Evolutionary conservation across 53 echinoderm and acorn worm species (phyloP).

Genomic region (Antedon mediterranea): DNA sequence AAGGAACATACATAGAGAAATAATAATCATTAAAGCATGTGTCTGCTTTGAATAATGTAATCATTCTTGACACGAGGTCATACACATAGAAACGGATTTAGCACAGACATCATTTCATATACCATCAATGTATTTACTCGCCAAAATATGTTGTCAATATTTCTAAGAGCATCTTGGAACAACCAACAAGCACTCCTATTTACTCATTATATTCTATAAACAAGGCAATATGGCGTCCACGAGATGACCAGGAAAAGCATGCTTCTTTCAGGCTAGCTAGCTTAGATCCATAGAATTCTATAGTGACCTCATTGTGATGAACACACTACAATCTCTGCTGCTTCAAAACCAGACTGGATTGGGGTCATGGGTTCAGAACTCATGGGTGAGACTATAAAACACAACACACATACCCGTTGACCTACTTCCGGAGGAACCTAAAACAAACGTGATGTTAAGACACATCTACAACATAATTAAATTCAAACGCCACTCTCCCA

Average conservation of each 20-base stretch:
- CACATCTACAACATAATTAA: neutral
- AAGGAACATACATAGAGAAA: neutral
- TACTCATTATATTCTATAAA: neutral
- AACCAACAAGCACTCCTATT: too few species aligned
- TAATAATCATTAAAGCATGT: neutral
- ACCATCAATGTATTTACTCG: too few species aligned
- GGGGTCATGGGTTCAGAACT: neutral
- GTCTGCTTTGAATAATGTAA: neutral
- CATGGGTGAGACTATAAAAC: neutral
- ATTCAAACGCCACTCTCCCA: neutral
- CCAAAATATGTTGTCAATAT: too few species aligned
- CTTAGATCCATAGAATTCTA: neutral
- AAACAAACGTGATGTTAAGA: neutral
- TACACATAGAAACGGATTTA: neutral
- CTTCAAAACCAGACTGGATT: neutral
- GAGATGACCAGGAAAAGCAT: neutral
- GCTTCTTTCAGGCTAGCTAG: neutral
- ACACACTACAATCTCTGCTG: neutral
- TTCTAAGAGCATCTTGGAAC: too few species aligned
- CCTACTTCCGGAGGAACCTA: neutral
- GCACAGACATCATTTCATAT: neutral
- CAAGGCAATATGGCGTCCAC: neutral
- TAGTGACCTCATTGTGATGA: neutral
- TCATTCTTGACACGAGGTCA: neutral
- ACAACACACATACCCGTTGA: neutral